A percentile compares a stretch with the other conserved stretches of the same genome.
These are phyloP conservation scores for Proterorhinus semilunaris DNA, from an alignment of 2,113 vertebrate species.

Conservation along the genomic window DNA sequence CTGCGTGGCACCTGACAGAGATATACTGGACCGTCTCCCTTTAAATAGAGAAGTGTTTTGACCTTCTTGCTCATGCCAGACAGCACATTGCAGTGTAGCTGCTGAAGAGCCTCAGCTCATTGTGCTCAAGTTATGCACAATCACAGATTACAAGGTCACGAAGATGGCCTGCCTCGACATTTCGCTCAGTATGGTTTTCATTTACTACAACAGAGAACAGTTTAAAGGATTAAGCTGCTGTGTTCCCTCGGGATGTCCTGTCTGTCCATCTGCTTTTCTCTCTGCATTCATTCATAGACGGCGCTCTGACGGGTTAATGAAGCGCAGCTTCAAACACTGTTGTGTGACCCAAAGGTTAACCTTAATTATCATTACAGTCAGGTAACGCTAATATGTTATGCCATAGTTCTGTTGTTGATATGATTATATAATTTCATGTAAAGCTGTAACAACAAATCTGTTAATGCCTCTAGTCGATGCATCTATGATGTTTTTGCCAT, in stretches of 20 bases:
- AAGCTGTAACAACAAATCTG: conserved; percentile 23
- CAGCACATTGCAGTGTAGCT: conserved; percentile 46
- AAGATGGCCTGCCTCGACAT: conserved; percentile 61
- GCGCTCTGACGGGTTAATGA: conserved; percentile 64
- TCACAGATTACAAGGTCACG: conserved; percentile 68
- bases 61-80: conserved; percentile 53
- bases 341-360: conserved; percentile 59
- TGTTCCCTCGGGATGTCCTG: conserved; percentile 53
- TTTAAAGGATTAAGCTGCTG: conserved; percentile 73
- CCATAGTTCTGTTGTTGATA: neutral
- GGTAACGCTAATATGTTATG: conserved; percentile 22
- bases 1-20: conserved; percentile 71
- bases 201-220: conserved; percentile 61
- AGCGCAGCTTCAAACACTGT: conserved; percentile 57
- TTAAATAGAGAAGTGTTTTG: conserved; percentile 61
- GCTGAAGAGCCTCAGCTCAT: conserved; percentile 28
- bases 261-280: conserved; percentile 39
- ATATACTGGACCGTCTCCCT: conserved; percentile 58
- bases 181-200: conserved; percentile 65
- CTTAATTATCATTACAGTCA: conserved; percentile 41
- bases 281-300: conserved; percentile 48
- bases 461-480: conserved; percentile 42
- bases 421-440: neutral
- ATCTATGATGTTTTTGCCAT: conserved; percentile 34
- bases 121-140: conserved; percentile 48